These are phyloP conservation scores for Metopolophium dirhodum DNA, from an alignment of 1,140 invertebrate genomes.

Conservation along the genomic window DNA sequence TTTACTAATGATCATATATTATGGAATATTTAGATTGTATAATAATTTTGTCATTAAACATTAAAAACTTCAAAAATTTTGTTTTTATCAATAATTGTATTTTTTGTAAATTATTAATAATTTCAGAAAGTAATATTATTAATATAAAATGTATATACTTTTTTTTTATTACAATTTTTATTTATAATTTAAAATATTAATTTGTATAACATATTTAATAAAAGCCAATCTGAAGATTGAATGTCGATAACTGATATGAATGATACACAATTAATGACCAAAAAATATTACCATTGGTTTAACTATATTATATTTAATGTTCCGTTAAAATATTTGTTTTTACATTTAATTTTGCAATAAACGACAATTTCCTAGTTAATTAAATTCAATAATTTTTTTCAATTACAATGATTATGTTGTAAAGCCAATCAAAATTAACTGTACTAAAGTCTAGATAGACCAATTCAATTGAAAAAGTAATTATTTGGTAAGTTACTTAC, in stretches of 20 bases:
- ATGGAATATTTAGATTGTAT: background rate
- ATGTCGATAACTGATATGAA: background rate
- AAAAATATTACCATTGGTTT: background rate
- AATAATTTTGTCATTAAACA: constrained; percentile 33
- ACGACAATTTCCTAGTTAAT: background rate
- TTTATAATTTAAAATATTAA: constrained; percentile 21
- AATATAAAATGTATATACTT: background rate
- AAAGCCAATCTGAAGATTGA: background rate
- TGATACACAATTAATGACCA: background rate
- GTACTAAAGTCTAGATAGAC: too few species aligned
- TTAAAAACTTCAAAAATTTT: background rate
- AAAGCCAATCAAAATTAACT: too few species aligned
- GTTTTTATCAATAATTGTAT: constrained; percentile 2
- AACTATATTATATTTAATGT: background rate
- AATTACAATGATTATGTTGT: background rate
- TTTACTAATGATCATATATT: background rate
- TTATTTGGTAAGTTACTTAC: background rate
- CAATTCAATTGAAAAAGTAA: background rate
- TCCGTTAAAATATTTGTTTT: background rate
- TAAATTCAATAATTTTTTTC: background rate
- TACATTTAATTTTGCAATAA: background rate
- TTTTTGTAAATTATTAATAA: constrained; percentile 16
- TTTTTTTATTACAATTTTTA: constrained; percentile 13
- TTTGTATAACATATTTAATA: background rate
- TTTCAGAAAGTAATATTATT: background rate